These are phyloP conservation scores for Anhinga rufa DNA, from an alignment of 2,113 vertebrate genomes.

Conservation along the genomic window DNA sequence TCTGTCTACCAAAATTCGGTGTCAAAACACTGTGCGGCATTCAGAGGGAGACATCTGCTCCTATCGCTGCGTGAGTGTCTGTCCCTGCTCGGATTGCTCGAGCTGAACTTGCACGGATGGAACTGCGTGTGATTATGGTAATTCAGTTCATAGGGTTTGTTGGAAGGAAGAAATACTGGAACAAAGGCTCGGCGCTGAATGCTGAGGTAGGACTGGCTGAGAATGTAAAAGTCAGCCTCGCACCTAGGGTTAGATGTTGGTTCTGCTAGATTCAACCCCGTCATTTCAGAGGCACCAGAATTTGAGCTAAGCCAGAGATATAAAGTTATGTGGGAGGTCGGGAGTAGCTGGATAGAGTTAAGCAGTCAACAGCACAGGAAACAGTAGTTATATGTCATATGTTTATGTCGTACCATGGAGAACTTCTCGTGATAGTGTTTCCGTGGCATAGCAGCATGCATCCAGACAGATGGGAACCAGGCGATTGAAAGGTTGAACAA, in stretches of 20 bases:
- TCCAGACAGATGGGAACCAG: not conserved
- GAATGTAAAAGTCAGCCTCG: not conserved
- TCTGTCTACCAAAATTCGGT: not conserved
- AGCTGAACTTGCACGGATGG: not conserved
- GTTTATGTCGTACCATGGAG: not conserved
- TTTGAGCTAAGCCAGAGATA: not conserved
- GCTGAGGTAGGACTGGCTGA: not conserved
- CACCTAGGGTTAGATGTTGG: fast-evolving
- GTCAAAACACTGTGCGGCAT: not conserved
- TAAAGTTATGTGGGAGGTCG: not conserved
- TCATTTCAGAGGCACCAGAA: not conserved
- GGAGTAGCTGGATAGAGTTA: not conserved
- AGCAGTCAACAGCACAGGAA: not conserved
- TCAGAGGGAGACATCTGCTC: not conserved
- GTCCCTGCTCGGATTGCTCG: not conserved
- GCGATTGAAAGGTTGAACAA: not conserved
- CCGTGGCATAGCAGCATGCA: fast-evolving
- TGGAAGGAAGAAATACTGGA: not conserved
- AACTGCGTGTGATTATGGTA: not conserved
- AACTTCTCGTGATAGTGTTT: not conserved
- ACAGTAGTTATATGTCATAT: not conserved
- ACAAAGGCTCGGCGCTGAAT: not conserved
- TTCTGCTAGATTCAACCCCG: not conserved
- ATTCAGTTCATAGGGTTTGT: not conserved
- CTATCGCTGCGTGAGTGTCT: not conserved